Base-by-base conservation (phyloP, 2,113 vertebrate genomes). In the Pteropus alecto region DNA sequence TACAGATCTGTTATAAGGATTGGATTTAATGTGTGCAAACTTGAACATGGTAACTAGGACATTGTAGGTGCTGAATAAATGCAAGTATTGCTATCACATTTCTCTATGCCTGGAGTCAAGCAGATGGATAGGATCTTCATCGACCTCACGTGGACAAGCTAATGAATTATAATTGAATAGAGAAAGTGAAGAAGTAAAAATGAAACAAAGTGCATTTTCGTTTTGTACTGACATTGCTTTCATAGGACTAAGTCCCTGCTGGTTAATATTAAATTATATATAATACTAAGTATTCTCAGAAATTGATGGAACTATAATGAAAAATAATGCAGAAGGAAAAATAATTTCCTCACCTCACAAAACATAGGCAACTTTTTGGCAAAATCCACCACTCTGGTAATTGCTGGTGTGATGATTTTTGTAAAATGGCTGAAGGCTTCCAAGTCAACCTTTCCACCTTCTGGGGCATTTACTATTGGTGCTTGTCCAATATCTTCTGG, bases 341-440 rank as follows among this genome's bases (percentile, higher is more conserved):
- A 95, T 94, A 93, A 81, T 33, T 89, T 93, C 97, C 99, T 98
- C 96, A 99, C 99, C 99, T 99, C 99, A 99, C 99, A 99, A 98
- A 99, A 99, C 99, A 99, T 99, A 98, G 99, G 99, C 99, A 99
- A 99, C 98, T 99, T 99, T 99, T 99, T 99, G 99, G 99, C 99
- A 99, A 99, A 99, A 99, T 99, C 99, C 99, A 99, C 99, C 98
- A 99, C 99, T 98, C 99, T 99, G 96, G 99, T 99, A 99, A 99
- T 99, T 98, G 99, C 99, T 98, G 99, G 99, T 99, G 99, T 99
- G 99, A 99, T 99, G 98, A 99, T 99, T 99, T 99, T 99, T 99
- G 99, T 99, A 99, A 99, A 99, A 99, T 99, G 99, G 99, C 99
- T 99, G 99, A 99, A 99, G 98, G 99, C 99, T 99, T 99, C 99